These are phyloP conservation scores for Lepidocyrtoides sp. DNA, from an alignment of 2,888 invertebrate genomes.

Conservation along the genomic window DNA sequence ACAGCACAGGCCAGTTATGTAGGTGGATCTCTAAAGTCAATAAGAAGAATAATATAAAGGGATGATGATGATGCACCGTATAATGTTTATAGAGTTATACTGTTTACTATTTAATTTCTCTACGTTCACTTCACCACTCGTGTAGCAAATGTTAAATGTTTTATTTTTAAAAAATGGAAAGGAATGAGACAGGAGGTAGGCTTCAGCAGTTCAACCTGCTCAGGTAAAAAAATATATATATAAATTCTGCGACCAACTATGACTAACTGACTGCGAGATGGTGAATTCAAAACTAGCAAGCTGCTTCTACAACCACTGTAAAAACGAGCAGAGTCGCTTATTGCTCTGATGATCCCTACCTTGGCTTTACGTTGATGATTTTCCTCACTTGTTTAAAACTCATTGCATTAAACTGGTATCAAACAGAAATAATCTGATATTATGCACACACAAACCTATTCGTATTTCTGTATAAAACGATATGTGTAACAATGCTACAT, in stretches of 20 bases:
- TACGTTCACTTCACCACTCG: constrained; percentile 40
- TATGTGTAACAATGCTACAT: constrained; percentile 14
- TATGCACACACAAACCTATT: not conserved
- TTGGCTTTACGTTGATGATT: constrained; percentile 39
- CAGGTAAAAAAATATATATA: constrained; percentile 30
- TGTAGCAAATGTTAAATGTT: constrained; percentile 1
- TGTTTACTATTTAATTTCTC: constrained; percentile 38
- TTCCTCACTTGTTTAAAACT: constrained; percentile 38
- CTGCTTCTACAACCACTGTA: constrained; percentile 5
- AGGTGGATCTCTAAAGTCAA: constrained; percentile 29
- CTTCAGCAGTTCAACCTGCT: constrained; percentile 42
- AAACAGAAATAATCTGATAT: constrained; percentile 29
- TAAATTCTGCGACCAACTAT: constrained; percentile 60
- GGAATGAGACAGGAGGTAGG: constrained; percentile 71
- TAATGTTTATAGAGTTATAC: constrained; percentile 3
- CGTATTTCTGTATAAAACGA: not conserved
- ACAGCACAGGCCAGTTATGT: constrained; percentile 2
- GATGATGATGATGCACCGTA: constrained; percentile 49
- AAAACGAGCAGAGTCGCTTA: not conserved
- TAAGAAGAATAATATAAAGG: not conserved
- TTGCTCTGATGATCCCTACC: constrained; percentile 41
- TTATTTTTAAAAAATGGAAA: constrained; percentile 35
- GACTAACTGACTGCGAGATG: constrained; percentile 69
- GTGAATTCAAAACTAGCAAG: constrained; percentile 50
- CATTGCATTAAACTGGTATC: constrained; percentile 62